Conservation (phyloP, 2,888 invertebrate species). For the Altica lythri region DNA sequence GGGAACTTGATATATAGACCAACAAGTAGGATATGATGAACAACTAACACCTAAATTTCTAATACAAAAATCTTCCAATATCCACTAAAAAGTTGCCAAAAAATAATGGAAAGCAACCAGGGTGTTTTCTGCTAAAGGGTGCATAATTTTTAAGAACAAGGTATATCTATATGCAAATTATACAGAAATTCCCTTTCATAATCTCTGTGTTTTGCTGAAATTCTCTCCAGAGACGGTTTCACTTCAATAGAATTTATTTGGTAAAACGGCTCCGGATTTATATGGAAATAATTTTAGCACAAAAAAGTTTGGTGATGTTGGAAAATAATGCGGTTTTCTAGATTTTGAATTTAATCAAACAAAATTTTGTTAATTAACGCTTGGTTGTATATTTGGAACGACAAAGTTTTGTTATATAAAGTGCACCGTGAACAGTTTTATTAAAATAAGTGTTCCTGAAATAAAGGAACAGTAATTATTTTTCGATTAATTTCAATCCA, state of each 20-base stretch:
- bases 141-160: slow-evolving; percentile 19
- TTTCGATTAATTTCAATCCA: too few species aligned
- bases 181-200: slow-evolving; percentile 11
- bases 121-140: slow-evolving; percentile 9
- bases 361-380: too few species aligned
- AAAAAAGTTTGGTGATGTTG: slow-evolving; percentile 5
- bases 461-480: too few species aligned
- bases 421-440: too few species aligned
- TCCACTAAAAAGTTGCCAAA: slow-evolving; percentile 8
- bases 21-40: too few species aligned
- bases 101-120: slow-evolving; percentile 15
- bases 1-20: too few species aligned
- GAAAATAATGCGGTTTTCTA: slow-evolving; percentile 11
- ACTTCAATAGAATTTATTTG: slow-evolving; percentile 16
- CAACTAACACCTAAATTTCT: neutral
- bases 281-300: slow-evolving; percentile 12
- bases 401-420: too few species aligned
- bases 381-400: too few species aligned
- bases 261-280: slow-evolving; percentile 12
- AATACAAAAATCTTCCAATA: slow-evolving; percentile 5
- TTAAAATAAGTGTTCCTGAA: too few species aligned
- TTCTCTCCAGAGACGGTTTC: slow-evolving; percentile 16
- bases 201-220: slow-evolving; percentile 13
- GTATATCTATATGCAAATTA: slow-evolving; percentile 22
- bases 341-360: slow-evolving; percentile 13